These are phyloP conservation scores for Aphidius colemani DNA, from an alignment of 2,888 invertebrate species.

Conservation along the genomic window DNA sequence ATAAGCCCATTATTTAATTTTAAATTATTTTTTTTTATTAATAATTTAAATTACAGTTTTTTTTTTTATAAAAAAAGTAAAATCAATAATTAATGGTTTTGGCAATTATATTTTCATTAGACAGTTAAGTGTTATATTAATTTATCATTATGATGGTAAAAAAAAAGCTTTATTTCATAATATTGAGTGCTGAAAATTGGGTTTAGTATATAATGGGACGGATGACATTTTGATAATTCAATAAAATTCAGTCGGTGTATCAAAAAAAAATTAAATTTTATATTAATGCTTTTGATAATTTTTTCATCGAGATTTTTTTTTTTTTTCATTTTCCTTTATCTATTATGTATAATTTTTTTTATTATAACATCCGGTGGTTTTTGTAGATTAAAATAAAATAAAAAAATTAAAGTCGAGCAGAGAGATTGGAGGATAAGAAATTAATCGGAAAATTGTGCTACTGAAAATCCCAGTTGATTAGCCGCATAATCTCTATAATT, in stretches of 20 bases:
- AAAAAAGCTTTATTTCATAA: too few species aligned
- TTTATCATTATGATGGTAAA: too few species aligned
- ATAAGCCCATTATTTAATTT: too few species aligned
- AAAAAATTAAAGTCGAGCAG: background rate
- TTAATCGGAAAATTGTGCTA: constrained; percentile 20
- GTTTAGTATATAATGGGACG: background rate
- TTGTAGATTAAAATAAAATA: background rate
- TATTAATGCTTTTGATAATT: background rate
- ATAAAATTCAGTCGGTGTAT: background rate
- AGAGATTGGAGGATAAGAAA: constrained; percentile 24
- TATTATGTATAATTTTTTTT: background rate
- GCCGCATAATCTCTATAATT: constrained; percentile 20
- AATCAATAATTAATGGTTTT: too few species aligned
- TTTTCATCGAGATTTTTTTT: background rate
- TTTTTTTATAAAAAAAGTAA: too few species aligned
- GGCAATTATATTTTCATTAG: too few species aligned
- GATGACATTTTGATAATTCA: constrained; percentile 6
- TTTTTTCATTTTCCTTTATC: background rate
- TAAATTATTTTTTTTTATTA: too few species aligned
- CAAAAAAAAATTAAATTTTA: too few species aligned
- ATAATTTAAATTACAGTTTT: too few species aligned
- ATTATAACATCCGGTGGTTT: background rate
- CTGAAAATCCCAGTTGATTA: constrained; percentile 5
- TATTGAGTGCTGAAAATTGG: too few species aligned
- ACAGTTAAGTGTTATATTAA: too few species aligned